phyloP scores from a whole-genome alignment of 2,113 vertebrate genomes.

The Entosphenus tridentatus region DNA sequence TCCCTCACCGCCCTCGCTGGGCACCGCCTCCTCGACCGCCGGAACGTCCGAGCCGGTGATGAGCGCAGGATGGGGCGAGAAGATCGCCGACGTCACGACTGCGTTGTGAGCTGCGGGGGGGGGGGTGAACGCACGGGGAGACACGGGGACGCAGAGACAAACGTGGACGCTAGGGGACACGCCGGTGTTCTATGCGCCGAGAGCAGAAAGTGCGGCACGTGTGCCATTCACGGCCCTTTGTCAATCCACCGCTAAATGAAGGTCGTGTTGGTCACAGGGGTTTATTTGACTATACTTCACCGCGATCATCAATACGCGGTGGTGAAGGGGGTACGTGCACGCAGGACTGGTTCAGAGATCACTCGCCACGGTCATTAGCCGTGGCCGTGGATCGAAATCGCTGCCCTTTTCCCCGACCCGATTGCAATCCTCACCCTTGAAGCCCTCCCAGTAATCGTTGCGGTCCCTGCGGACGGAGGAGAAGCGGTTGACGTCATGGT shows the following conservation, averaged over 20 bases:
- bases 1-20: constrained; percentile 34
- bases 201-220: background rate
- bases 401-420: background rate
- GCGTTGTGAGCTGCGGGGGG: constrained; percentile 59
- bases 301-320: background rate
- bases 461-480: constrained; percentile 82
- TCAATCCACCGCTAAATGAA: background rate
- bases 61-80: constrained; percentile 70
- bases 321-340: background rate
- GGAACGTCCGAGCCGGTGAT: constrained; percentile 46
- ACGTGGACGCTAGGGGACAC: constrained; percentile 11
- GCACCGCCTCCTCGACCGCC: constrained; percentile 49
- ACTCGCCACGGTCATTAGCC: background rate
- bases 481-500: constrained; percentile 93
- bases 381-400: background rate
- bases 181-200: background rate
- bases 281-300: background rate
- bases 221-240: too few relatives aligned
- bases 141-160: constrained; percentile 10
- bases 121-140: background rate
- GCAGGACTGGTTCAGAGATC: background rate
- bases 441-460: constrained; percentile 98
- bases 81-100: constrained; percentile 87
- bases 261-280: background rate
- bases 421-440: constrained; percentile 49